A percentile compares a stretch with the other conserved stretches of the same genome.
These are phyloP conservation scores for Nyctereutes procyonoides DNA, from an alignment of 2,113 vertebrate species.

Conservation along the genomic window DNA sequence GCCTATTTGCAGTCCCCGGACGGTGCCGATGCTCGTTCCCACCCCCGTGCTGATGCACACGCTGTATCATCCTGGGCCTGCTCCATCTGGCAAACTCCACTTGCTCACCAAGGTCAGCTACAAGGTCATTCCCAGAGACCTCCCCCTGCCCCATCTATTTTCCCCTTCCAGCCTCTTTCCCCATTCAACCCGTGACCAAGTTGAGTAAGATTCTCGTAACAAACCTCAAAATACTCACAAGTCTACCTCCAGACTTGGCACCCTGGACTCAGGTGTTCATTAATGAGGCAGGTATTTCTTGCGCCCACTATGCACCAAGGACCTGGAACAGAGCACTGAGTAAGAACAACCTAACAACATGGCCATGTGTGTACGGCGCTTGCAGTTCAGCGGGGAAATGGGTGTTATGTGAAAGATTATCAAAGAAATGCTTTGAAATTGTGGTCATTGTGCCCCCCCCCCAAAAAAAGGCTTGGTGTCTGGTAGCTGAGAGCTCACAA, in stretches of 20 bases:
- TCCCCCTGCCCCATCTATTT: background rate
- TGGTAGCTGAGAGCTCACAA: background rate
- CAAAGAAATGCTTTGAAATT: background rate
- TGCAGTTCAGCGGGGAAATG: background rate
- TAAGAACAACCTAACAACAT: fast-evolving
- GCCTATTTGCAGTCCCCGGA: background rate
- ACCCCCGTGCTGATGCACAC: fast-evolving
- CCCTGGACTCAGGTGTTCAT: fast-evolving
- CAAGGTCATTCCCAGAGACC: background rate
- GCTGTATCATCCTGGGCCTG: background rate
- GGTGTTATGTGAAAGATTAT: background rate
- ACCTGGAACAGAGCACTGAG: background rate
- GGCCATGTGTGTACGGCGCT: background rate
- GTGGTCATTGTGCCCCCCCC: background rate
- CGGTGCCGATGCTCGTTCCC: fast-evolving
- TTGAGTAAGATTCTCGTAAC: background rate
- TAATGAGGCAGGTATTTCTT: background rate
- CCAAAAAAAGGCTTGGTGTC: background rate
- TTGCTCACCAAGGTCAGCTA: background rate
- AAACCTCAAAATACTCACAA: background rate
- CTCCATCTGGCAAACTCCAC: background rate
- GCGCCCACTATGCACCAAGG: background rate
- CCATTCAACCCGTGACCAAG: background rate
- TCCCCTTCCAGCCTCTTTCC: background rate
- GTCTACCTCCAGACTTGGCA: background rate